Evolutionary conservation across 1,140 invertebrate genomes (phyloP).

Genomic region (Atta texana): DNA sequence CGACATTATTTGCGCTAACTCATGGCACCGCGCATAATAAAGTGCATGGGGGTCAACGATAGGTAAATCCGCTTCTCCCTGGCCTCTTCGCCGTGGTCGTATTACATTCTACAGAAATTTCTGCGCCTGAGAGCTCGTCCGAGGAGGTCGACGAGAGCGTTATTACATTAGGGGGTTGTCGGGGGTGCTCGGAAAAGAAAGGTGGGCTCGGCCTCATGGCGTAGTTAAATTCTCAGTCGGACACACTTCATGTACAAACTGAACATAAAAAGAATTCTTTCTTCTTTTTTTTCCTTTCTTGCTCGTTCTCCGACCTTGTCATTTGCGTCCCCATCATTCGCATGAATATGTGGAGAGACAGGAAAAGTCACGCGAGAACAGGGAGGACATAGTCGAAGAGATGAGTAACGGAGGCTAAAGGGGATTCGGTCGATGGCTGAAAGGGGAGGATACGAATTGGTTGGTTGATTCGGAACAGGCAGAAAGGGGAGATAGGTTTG

Average conservation of each 20-base stretch:
- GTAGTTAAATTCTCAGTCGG: conserved; percentile 74
- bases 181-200: background rate
- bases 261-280: conserved; percentile 79
- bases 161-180: background rate
- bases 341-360: conserved; percentile 40
- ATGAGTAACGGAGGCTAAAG: conserved; percentile 69
- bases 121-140: background rate
- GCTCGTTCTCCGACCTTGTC: background rate
- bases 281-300: background rate
- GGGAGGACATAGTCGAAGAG: conserved; percentile 61
- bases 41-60: conserved; percentile 79
- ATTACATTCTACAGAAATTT: conserved; percentile 34
- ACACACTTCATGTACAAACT: conserved; percentile 79
- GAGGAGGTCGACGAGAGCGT: conserved; percentile 21
- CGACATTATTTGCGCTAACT: conserved; percentile 83
- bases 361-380: conserved; percentile 53
- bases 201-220: conserved; percentile 45
- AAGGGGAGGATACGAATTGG: conserved; percentile 74
- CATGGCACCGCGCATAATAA: conserved; percentile 80
- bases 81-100: conserved; percentile 21
- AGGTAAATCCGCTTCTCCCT: conserved; percentile 41
- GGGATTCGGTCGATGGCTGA: conserved; percentile 67
- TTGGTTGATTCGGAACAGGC: conserved; percentile 63
- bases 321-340: conserved; percentile 1
- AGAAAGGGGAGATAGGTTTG: conserved; percentile 65